A percentile compares a stretch with the other conserved stretches of the same genome.
Conservation (phyloP, 2,113 vertebrate genomes). For the Erythrolamprus reginae region DNA sequence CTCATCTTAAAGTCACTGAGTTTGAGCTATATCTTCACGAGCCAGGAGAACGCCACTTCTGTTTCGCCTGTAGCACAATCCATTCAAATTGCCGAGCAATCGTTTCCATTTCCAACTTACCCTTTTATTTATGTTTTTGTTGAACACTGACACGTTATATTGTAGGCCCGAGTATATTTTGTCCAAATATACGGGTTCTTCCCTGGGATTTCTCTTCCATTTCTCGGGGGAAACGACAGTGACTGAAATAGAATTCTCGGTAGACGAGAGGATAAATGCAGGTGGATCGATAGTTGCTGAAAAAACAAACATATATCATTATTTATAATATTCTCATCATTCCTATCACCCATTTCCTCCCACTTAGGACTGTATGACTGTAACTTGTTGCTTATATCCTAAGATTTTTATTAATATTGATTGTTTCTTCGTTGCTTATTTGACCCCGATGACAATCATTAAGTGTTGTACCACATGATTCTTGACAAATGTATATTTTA, state of each 20-base stretch:
- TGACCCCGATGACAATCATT: no score
- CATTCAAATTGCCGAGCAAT: neutral
- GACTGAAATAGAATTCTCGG: constrained; percentile 70
- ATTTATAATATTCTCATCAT: no score
- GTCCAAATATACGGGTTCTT: constrained; percentile 60
- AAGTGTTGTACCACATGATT: no score
- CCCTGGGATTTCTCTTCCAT: constrained; percentile 67
- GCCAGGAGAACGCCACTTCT: neutral
- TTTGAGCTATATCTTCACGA: neutral
- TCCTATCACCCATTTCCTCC: no score
- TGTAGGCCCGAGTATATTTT: constrained; percentile 70
- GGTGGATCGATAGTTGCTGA: constrained; percentile 82
- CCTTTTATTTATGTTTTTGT: constrained; percentile 57
- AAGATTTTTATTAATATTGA: no score
- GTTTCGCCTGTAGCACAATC: neutral
- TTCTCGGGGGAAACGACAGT: constrained; percentile 76
- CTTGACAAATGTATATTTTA: no score
- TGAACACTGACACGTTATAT: constrained; percentile 76
- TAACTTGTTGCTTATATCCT: no score
- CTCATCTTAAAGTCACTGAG: neutral
- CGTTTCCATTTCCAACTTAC: constrained; percentile 61
- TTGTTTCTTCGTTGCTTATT: no score
- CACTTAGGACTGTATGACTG: no score
- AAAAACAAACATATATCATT: constrained; percentile 12
- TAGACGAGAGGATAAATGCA: constrained; percentile 62